Evolutionary conservation across 2,113 vertebrate species (phyloP).

Genomic region (Syngnathus typhle): DNA sequence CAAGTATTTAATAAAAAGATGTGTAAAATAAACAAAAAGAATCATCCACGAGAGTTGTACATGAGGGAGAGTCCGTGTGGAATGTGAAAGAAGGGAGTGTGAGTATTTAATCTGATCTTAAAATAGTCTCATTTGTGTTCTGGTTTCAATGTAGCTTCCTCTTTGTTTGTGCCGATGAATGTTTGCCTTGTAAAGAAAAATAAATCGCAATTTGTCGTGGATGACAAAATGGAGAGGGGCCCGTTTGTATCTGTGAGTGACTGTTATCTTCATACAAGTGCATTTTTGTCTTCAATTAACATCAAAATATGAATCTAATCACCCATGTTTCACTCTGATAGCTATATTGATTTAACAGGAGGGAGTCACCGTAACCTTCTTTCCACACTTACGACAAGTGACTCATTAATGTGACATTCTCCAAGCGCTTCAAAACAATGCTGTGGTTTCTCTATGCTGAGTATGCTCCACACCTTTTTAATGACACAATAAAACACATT

Average conservation of each 20-base stretch:
- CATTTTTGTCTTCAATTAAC: neutral
- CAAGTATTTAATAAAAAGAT: neutral
- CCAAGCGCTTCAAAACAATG: neutral
- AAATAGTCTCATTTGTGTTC: constrained; percentile 46
- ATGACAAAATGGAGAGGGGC: constrained; percentile 29
- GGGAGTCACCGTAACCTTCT: neutral
- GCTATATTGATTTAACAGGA: neutral
- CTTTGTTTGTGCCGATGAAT: constrained; percentile 57
- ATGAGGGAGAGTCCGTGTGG: constrained; percentile 43
- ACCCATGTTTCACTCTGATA: neutral
- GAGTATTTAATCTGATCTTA: constrained; percentile 28
- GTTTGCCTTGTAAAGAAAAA: constrained; percentile 39
- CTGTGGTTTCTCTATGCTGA: neutral
- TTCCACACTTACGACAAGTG: neutral
- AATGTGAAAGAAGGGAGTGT: constrained; percentile 48
- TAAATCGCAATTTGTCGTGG: constrained; percentile 63
- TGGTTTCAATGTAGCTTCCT: constrained; percentile 37
- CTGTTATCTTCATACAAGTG: neutral
- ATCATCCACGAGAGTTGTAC: too few relatives aligned
- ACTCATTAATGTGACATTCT: neutral
- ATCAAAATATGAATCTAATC: neutral
- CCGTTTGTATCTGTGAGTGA: neutral
- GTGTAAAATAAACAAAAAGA: too few relatives aligned
- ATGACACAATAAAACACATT: neutral
- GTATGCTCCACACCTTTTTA: neutral